Conservation (phyloP, 2,113 vertebrate species). For the human (Homo sapiens) region GRCh38 chr7:44320001-44320500, state of each 20-base stretch:
- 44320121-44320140: conserved; percentile 26
- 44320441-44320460: neutral
- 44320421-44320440: neutral
- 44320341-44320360: no score
- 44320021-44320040: neutral
- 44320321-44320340: neutral
- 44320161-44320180: conserved; percentile 36
- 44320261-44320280: neutral
- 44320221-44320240: neutral
- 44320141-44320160: conserved; percentile 16
- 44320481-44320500: neutral
- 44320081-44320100: neutral
- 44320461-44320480: neutral
- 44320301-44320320: neutral
- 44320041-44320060: neutral
- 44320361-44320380: neutral
- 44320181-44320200: neutral
- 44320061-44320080: neutral
- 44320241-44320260: neutral
- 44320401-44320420: neutral
- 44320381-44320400: neutral
- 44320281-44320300: neutral
- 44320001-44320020: no score
- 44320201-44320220: neutral
- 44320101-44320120: neutral